These are phyloP conservation scores for Tanypteryx hageni DNA, from an alignment of 2,888 invertebrate species.

Conservation along the genomic window DNA sequence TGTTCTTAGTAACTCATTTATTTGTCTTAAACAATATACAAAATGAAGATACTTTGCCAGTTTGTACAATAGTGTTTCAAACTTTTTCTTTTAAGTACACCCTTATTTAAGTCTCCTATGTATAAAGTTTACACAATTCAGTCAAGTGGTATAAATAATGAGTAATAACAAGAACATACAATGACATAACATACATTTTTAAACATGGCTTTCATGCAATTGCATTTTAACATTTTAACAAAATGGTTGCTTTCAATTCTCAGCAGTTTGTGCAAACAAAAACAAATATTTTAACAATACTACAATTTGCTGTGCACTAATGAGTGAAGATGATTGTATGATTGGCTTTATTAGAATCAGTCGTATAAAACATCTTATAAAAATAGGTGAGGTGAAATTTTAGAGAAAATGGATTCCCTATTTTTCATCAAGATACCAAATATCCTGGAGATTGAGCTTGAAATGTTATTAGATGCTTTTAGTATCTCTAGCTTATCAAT, in stretches of 20 bases:
- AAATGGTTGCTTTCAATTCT: slow-evolving; percentile 19
- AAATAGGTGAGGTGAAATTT: slow-evolving; percentile 60
- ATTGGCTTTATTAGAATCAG: slow-evolving; percentile 31
- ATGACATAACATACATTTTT: slow-evolving; percentile 50
- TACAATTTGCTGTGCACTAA: slow-evolving; percentile 53
- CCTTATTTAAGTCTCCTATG: neutral
- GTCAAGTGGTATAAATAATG: slow-evolving; percentile 58
- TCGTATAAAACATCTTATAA: slow-evolving; percentile 57
- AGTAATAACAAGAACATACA: slow-evolving; percentile 56
- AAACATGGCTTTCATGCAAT: slow-evolving; percentile 58
- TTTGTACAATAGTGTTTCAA: slow-evolving; percentile 28
- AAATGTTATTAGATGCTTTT: slow-evolving; percentile 13
- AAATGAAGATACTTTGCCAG: slow-evolving; percentile 33
- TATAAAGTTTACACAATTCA: slow-evolving; percentile 57
- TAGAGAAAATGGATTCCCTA: slow-evolving; percentile 1
- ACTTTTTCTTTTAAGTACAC: neutral
- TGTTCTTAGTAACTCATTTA: slow-evolving; percentile 13
- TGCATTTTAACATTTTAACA: slow-evolving; percentile 42
- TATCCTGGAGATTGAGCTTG: slow-evolving; percentile 2
- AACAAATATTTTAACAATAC: slow-evolving; percentile 49
- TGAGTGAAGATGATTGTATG: slow-evolving; percentile 48
- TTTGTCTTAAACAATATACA: slow-evolving; percentile 57
- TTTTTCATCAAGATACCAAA: slow-evolving; percentile 22
- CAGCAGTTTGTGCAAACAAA: slow-evolving; percentile 45
- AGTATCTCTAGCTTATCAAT: neutral